Percentiles rank a stretch among this genome's conserved stretches.
Evolutionary conservation across 2,888 invertebrate species (phyloP).

Genomic region (Phlogophora meticulosa): DNA sequence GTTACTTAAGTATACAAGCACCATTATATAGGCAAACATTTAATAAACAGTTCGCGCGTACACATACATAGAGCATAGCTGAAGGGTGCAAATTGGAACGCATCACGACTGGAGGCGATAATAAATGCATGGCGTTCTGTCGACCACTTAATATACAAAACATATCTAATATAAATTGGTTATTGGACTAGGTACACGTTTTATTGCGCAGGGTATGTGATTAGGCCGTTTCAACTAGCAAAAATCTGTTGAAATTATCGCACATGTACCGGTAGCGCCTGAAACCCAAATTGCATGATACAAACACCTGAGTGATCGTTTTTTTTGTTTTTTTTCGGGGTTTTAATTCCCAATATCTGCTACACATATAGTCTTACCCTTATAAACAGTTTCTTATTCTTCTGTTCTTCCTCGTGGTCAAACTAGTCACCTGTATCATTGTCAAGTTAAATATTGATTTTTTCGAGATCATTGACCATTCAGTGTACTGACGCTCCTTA

Average conservation of each 20-base stretch:
- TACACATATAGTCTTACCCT: background rate
- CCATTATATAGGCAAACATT: conserved; percentile 51
- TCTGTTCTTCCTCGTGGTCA: too few relatives aligned
- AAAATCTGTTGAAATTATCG: conserved; percentile 3
- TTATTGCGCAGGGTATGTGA: background rate
- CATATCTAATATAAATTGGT: conserved; percentile 24
- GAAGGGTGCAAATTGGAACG: conserved; percentile 78
- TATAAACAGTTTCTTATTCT: background rate
- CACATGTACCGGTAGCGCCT: background rate
- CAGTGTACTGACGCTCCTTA: too few relatives aligned
- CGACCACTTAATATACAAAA: conserved; percentile 36
- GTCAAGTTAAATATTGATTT: too few relatives aligned
- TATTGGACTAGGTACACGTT: background rate
- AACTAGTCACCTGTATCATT: too few relatives aligned
- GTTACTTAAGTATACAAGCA: conserved; percentile 19
- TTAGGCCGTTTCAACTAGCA: background rate
- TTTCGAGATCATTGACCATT: too few relatives aligned
- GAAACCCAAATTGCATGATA: too few relatives aligned
- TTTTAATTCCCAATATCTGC: background rate
- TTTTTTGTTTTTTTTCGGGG: too few relatives aligned
- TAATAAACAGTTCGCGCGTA: conserved; percentile 46
- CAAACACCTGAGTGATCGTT: too few relatives aligned
- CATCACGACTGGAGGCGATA: conserved; percentile 85
- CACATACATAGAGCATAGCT: conserved; percentile 33
- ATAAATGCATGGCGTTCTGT: conserved; percentile 68